Evolutionary conservation across 2,797 vertebrate species (phyloP), one percentile per base, ranked within the genome.

Genomic region (Lepidocolaptes lacrymiger): DNA sequence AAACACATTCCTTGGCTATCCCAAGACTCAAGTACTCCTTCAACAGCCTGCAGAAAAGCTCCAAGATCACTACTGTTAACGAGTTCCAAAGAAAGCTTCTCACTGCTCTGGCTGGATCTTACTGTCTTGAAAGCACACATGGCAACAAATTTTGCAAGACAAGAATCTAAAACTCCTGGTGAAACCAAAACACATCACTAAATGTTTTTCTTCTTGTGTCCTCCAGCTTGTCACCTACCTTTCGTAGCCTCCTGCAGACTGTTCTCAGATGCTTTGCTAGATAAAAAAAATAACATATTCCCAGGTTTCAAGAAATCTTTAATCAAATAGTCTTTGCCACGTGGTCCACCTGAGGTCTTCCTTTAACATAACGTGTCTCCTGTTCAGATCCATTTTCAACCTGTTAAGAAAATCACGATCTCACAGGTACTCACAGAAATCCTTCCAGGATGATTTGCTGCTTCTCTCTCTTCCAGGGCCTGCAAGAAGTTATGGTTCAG

Each of bases 401-500:
- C 36, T 76, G 36, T 14, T 13, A 44, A 67, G 6, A 49, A 72
- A 5, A 52, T 1, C 8, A 36, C 11, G 2, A 20, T 32, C 12
- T 76, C 23, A 39, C 95, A 97, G 96, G 97, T 98, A 99, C 99
- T 99, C 97, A 99, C 98, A 66, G 97, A 98, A 96, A 98, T 97
- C 98, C 98, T 98, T 96, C 98, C 98, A 85, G 48, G 98, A 89
- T 95, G 97, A 97, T 98, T 98, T 95, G 98, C 98, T 98, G 98
- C 98, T 90, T 98, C 98, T 91, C 98, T 98, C 88, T 98, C 92
- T 54, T 98, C 98, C 96, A 99, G 95, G 49, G 98, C 98, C 97
- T 91, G 97, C 97, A 99, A 97, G 97, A 99, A 99, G 97, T 98
- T 97, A 94, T 99, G 98, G 58, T 98, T 98, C 91, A 98, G 95